Evolutionary conservation across 1,140 invertebrate genomes (phyloP), one percentile per base, ranked within the genome.

Genomic region (Danaus melanippus): DNA sequence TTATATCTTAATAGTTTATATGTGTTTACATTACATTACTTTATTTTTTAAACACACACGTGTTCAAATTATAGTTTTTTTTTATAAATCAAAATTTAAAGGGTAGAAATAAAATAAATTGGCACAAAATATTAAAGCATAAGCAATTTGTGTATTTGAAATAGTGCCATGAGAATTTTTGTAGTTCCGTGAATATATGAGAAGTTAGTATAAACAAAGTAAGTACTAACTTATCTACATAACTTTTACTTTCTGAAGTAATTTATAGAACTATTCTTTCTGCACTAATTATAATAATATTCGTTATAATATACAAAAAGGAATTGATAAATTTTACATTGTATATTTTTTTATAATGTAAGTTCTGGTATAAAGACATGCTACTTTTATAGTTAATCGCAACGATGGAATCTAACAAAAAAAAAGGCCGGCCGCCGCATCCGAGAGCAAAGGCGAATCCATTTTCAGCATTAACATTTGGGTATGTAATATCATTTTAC

Each of bases 401-500:
- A 56, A 44, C 39, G 47, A 65, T 66, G 63, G 83, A 86, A 57
- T 68, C 78, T 39, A 50, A 53, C 21, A 80, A 76, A 56, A 82
- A 70, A 64, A 86, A 80, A 64, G 67, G 69, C 10, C 74, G 71
- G 12, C 77, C 79, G 42, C 66, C 76, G 45, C 88, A 89, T 78
- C 89, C 89, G 4, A 74, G 89, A 41, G 82, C 87, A 47, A 84
- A 74, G 56, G 84, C 87, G 10, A 89, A 89, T 62, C 69, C 79
- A 39, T 55, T 90, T 4, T 90, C 89, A 21, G 72, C 88, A 41
- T 57, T 90, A 46, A 89, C 87, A 42, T 90, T 89, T 68, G 71
- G 78, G 89, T 89, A 84, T 87, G 86, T 86, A 46, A 53, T 56
- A 42, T 10, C 46, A 53, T 58, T 53, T 49, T 46, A 10, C 45